Conservation (phyloP, 2,888 invertebrate species). For the Heteromurus nitidus region DNA sequence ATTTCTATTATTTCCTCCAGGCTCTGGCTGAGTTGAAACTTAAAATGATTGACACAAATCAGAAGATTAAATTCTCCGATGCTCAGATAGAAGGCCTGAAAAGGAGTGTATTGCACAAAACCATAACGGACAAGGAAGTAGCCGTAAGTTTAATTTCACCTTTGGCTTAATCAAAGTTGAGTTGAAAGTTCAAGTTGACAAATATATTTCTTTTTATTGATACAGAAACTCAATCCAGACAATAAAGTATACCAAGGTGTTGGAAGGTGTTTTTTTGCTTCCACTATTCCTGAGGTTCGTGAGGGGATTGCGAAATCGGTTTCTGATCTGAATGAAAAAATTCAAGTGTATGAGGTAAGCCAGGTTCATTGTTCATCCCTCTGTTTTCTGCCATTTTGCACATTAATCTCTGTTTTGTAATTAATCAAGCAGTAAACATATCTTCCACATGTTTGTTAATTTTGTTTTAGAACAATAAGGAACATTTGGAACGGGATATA, state of each 20-base stretch:
- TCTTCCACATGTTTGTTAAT: background rate
- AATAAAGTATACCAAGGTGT: conserved; percentile 87
- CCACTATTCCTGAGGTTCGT: conserved; percentile 81
- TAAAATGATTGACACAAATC: conserved; percentile 87
- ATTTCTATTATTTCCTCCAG: conserved; percentile 74
- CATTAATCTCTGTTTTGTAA: background rate
- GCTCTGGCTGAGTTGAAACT: conserved; percentile 88
- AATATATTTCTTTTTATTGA: background rate
- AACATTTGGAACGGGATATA: conserved; percentile 86
- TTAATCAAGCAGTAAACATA: background rate
- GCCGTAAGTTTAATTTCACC: conserved; percentile 73
- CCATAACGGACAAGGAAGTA: conserved; percentile 82
- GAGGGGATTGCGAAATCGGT: conserved; percentile 80
- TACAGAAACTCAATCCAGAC: conserved; percentile 79
- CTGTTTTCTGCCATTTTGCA: background rate
- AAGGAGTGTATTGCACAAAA: conserved; percentile 82
- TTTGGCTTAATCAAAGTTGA: background rate
- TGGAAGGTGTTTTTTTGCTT: conserved; percentile 88
- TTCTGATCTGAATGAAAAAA: conserved; percentile 78
- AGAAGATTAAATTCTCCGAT: conserved; percentile 87
- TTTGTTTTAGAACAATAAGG: conserved; percentile 81
- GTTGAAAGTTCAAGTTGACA: background rate
- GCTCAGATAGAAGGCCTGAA: conserved; percentile 84
- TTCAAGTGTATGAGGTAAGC: conserved; percentile 81
- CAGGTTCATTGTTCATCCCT: no score